A percentile compares a stretch with the other conserved stretches of the same genome.
Evolutionary conservation across 1,140 invertebrate genomes (phyloP).

Genomic region (Melitaea cinxia): DNA sequence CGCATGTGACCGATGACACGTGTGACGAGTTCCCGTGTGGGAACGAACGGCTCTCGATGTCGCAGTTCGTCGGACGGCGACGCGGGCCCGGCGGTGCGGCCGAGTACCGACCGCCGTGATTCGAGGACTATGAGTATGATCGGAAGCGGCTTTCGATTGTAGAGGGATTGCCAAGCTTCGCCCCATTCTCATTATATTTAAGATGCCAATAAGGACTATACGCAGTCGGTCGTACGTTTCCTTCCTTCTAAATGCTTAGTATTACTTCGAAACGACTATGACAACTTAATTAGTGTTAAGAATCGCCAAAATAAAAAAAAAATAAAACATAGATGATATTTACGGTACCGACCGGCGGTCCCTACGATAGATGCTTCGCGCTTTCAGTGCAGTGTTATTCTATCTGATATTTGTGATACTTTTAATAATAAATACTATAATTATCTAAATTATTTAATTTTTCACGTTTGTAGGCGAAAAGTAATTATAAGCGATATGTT

Average conservation of each 20-base stretch:
- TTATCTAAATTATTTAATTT: slow-evolving; percentile 81
- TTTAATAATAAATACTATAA: slow-evolving; percentile 78
- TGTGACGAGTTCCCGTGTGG: neutral
- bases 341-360: slow-evolving; percentile 17
- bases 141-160: slow-evolving; percentile 1
- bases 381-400: slow-evolving; percentile 73
- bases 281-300: slow-evolving; percentile 43
- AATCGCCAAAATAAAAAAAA: slow-evolving; percentile 45
- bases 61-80: neutral
- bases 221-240: slow-evolving; percentile 20
- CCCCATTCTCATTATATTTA: slow-evolving; percentile 15
- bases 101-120: neutral
- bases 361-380: slow-evolving; percentile 70
- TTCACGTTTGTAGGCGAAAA: slow-evolving; percentile 77
- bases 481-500: slow-evolving; percentile 68
- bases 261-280: slow-evolving; percentile 32
- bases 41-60: neutral
- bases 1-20: neutral
- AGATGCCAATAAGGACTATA: slow-evolving; percentile 7
- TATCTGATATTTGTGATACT: slow-evolving; percentile 80
- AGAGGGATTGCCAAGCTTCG: slow-evolving; percentile 9
- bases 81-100: neutral
- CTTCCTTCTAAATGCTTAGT: slow-evolving; percentile 17
- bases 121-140: neutral
- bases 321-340: slow-evolving; percentile 24